These are phyloP conservation scores for Xyrichtys novacula DNA, from an alignment of 2,797 vertebrate genomes.

Conservation along the genomic window DNA sequence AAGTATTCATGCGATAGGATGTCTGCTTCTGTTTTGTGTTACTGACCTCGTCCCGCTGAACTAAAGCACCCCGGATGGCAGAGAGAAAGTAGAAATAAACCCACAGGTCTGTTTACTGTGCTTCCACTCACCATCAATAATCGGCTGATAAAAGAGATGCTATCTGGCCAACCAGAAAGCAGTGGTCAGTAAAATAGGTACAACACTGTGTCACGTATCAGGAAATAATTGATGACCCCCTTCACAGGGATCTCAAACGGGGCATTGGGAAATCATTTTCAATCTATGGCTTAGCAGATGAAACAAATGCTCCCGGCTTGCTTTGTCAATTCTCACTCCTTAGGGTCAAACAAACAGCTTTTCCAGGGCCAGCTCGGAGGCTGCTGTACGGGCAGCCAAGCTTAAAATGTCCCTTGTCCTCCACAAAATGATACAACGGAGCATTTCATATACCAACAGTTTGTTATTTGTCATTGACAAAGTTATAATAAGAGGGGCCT, in stretches of 20 bases:
- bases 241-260: conserved; percentile 85
- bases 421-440: conserved; percentile 87
- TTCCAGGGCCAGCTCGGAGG: conserved; percentile 85
- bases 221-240: conserved; percentile 90
- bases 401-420: conserved; percentile 90
- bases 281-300: conserved; percentile 89
- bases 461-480: conserved; percentile 90
- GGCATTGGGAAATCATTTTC: conserved; percentile 90
- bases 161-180: conserved; percentile 84
- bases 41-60: conserved; percentile 23
- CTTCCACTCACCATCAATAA: conserved; percentile 83
- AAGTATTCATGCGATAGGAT: not conserved
- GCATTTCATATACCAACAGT: conserved; percentile 87
- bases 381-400: conserved; percentile 85
- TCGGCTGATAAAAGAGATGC: conserved; percentile 83
- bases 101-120: conserved; percentile 80
- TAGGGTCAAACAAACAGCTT: conserved; percentile 90
- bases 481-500: conserved; percentile 86
- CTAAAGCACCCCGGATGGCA: conserved; percentile 35
- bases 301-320: conserved; percentile 88
- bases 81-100: conserved; percentile 73
- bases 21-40: conserved; percentile 12
- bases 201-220: conserved; percentile 86
- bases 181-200: conserved; percentile 87
- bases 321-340: conserved; percentile 91